Base-by-base conservation (phyloP, 1,140 invertebrate species). In the Gerris buenoi region DNA sequence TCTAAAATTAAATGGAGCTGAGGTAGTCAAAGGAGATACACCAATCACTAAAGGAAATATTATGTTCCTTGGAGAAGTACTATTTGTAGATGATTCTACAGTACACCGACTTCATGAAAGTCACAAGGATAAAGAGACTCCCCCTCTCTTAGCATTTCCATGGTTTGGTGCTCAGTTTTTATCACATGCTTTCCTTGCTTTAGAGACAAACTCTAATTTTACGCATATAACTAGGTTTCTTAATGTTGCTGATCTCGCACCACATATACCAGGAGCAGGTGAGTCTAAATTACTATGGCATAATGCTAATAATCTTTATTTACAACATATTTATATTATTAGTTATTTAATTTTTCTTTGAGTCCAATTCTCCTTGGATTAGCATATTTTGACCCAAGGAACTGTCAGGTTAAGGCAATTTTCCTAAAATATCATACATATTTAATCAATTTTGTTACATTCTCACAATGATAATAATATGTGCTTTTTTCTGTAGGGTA, bases 91-190 rank as follows among this genome's bases (percentile, higher is more conserved):
- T 68, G 83, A 83, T 65, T 76, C 78, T 2, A 79, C 84, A 26
- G 83, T 85, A 2, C 81, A 81, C 26, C 77, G 81, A 68, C 74
- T 84, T 29, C 82, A 84, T 73, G 80, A 83, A 72, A 78, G 82
- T 73, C 79, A 84, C 73, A 77, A 79, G 68, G 82, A 84, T 70
- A 84, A 84, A 74, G 83, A 85, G 73, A 84, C 83, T 1, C 83
- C 83, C 10, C 83, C 83, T n/a, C 72, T 84, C 25, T 70, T 84
- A 33, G 81, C 82, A 1, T 84, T 83, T 68, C 83, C 83, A 1
- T 85, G 83, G 83, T 82, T 83, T 70, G 80, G 81, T 57, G 82
- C 83, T 13, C 83, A 83, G 69, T 85, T 85, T 72, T 73, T 85
- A 28, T 83, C 82, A 3, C 83, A 85, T 70, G 81, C 82, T 1